These are phyloP conservation scores for Cyclura pinguis DNA, from an alignment of 2,797 vertebrate species.

Conservation along the genomic window DNA sequence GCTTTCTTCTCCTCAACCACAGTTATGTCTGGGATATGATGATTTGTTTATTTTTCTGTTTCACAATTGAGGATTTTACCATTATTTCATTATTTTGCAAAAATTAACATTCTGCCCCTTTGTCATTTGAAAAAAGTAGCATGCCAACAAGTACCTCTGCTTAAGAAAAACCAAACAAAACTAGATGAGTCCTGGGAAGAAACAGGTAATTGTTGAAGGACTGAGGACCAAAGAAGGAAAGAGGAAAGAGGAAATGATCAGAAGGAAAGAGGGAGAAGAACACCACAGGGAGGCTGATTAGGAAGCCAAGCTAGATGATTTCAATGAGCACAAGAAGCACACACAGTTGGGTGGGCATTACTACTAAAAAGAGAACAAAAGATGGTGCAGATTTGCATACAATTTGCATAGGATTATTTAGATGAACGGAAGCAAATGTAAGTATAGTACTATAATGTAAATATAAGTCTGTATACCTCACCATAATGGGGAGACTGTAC, in stretches of 20 bases:
- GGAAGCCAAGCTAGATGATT: background rate
- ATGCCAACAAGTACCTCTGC: too few relatives aligned
- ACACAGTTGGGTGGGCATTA: background rate
- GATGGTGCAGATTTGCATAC: background rate
- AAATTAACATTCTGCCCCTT: too few relatives aligned
- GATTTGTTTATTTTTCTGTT: too few relatives aligned
- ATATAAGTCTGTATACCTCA: background rate
- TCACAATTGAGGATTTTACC: too few relatives aligned
- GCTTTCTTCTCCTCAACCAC: too few relatives aligned
- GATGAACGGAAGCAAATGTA: background rate
- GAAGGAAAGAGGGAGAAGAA: background rate
- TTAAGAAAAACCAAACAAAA: too few relatives aligned
- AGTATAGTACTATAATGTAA: background rate
- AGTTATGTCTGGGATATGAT: too few relatives aligned
- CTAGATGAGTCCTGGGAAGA: background rate
- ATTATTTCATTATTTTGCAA: too few relatives aligned
- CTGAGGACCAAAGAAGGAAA: background rate
- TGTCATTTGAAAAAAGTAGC: too few relatives aligned
- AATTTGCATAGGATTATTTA: background rate
- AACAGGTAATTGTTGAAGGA: background rate
- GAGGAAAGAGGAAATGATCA: background rate
- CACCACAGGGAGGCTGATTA: background rate
- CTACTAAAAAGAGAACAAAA: background rate
- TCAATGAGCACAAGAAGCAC: background rate
- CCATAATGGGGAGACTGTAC: background rate